These are phyloP conservation scores for Myotis pilosus DNA, from an alignment of 2,797 vertebrate genomes.

Conservation along the genomic window DNA sequence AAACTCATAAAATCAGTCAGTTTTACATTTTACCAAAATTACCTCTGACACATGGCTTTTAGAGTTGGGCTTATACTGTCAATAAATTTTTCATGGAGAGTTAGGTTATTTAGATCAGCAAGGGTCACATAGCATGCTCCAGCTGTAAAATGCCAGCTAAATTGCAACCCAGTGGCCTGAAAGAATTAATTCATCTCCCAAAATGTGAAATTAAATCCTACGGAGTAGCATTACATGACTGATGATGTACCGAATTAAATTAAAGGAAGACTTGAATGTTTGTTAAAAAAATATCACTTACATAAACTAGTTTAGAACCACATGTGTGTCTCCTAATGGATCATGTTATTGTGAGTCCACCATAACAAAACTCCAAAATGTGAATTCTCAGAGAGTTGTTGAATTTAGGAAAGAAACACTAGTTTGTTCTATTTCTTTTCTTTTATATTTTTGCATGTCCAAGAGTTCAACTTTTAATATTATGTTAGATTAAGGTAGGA, in stretches of 20 bases:
- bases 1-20: conserved; percentile 71
- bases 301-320: conserved; percentile 72
- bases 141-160: conserved; percentile 72
- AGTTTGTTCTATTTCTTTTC: not conserved
- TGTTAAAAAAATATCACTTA: conserved; percentile 71
- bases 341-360: conserved; percentile 58
- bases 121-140: conserved; percentile 64
- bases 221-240: conserved; percentile 77
- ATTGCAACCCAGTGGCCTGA: conserved; percentile 75
- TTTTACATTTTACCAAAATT: conserved; percentile 74
- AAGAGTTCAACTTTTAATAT: conserved; percentile 4
- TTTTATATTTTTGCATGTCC: not conserved
- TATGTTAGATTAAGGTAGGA: not conserved
- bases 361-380: conserved; percentile 58
- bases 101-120: conserved; percentile 74
- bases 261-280: conserved; percentile 75
- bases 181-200: conserved; percentile 79
- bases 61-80: conserved; percentile 69
- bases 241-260: conserved; percentile 78
- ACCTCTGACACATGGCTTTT: conserved; percentile 73
- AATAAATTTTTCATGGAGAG: conserved; percentile 78
- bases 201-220: conserved; percentile 79
- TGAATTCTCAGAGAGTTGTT: conserved; percentile 11
- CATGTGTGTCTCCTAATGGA: conserved; percentile 68
- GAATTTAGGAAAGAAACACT: not conserved